Evolutionary conservation across 2,888 invertebrate genomes (phyloP).

Genomic region (Heteropelma amictum): DNA sequence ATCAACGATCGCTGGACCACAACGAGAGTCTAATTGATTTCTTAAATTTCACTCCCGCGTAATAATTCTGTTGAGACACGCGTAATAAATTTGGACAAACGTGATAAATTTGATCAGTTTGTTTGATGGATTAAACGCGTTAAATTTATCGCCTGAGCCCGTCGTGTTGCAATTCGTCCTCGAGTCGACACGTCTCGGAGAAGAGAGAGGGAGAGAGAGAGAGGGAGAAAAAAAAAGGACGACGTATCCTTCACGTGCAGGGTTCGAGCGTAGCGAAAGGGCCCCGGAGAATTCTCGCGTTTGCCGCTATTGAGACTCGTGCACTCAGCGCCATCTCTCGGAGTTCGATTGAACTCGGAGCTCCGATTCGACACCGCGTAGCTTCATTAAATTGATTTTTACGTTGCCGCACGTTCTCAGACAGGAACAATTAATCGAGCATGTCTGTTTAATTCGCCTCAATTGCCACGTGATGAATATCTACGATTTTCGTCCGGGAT

Average conservation of each 20-base stretch:
- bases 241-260: not conserved
- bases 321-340: slow-evolving; percentile 69
- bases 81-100: not conserved
- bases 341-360: slow-evolving; percentile 39
- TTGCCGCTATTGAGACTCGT: slow-evolving; percentile 44
- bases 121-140: not conserved
- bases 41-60: no score
- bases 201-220: no score
- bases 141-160: not conserved
- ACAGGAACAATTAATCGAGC: slow-evolving; percentile 27
- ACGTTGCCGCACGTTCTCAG: not conserved
- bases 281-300: not conserved
- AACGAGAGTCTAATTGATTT: no score
- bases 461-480: slow-evolving; percentile 30
- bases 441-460: slow-evolving; percentile 20
- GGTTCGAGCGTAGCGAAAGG: slow-evolving; percentile 21
- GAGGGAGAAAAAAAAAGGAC: not conserved
- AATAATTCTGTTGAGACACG: not conserved
- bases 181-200: slow-evolving; percentile 1
- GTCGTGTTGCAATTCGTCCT: not conserved
- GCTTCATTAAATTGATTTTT: slow-evolving; percentile 24
- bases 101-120: not conserved
- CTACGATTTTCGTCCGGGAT: slow-evolving; percentile 8
- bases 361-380: not conserved
- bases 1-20: no score